Conservation (phyloP, 2,888 invertebrate genomes). For the Liopterus haemorrhoidalis region DNA sequence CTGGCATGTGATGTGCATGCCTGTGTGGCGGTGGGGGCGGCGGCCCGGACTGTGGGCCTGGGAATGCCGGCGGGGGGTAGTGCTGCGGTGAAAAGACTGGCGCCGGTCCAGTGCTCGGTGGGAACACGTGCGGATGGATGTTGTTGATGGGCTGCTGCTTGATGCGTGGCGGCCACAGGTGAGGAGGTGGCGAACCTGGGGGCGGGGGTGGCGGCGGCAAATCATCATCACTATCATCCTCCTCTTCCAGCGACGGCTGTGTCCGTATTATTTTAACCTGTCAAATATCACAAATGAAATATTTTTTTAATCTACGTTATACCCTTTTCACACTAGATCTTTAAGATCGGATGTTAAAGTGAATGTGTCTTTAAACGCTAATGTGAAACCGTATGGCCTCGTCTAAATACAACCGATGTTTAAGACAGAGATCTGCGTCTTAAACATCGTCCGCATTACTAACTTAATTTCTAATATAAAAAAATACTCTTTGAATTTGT, state of each 20-base stretch:
- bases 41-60: slow-evolving; percentile 42
- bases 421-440: too few species aligned
- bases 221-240: slow-evolving; percentile 50
- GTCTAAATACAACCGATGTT: too few species aligned
- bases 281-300: slow-evolving; percentile 19
- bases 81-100: slow-evolving; percentile 21
- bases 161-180: slow-evolving; percentile 48
- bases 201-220: slow-evolving; percentile 56
- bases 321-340: too few species aligned
- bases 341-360: too few species aligned
- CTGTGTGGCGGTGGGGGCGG: slow-evolving; percentile 42
- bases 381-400: too few species aligned
- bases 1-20: slow-evolving; percentile 44
- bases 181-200: slow-evolving; percentile 55
- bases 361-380: too few species aligned
- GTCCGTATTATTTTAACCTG: slow-evolving; percentile 48
- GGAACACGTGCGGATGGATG: slow-evolving; percentile 33
- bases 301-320: slow-evolving; percentile 3
- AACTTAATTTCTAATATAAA: too few species aligned
- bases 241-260: slow-evolving; percentile 43
- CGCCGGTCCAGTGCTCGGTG: slow-evolving; percentile 16
- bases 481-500: too few species aligned
- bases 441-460: too few species aligned
- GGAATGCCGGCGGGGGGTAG: slow-evolving; percentile 25
- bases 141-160: slow-evolving; percentile 41